Percentiles rank a stretch among this genome's conserved stretches.
Evolutionary conservation across 2,888 invertebrate species (phyloP).

Genomic region (Anticlea derivata): DNA sequence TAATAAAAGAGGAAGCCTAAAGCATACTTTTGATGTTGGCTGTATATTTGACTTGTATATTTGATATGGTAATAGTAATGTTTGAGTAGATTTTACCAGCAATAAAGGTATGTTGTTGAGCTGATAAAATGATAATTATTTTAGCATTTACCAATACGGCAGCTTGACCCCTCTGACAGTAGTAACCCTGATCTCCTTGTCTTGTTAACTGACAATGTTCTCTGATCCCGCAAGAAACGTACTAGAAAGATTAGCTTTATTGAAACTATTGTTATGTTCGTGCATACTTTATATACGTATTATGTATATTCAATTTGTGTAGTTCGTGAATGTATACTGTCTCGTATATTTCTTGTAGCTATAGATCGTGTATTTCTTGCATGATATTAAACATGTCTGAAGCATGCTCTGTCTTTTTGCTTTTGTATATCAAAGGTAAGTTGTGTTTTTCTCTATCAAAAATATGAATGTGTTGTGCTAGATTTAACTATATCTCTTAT

Average conservation of each 20-base stretch:
- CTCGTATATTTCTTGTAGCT: slow-evolving; percentile 5
- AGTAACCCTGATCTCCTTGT: slow-evolving; percentile 55
- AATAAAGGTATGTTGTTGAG: slow-evolving; percentile 71
- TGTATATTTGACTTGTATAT: slow-evolving; percentile 35
- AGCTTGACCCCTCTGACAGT: slow-evolving; percentile 65
- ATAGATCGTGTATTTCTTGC: slow-evolving; percentile 12
- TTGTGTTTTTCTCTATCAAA: neutral
- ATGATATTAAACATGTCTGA: slow-evolving; percentile 11
- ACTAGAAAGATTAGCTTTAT: slow-evolving; percentile 32
- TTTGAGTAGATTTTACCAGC: slow-evolving; percentile 43
- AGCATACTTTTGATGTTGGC: slow-evolving; percentile 74
- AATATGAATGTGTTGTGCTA: slow-evolving; percentile 3
- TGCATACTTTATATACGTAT: neutral
- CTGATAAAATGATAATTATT: slow-evolving; percentile 61
- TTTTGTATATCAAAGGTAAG: slow-evolving; percentile 16
- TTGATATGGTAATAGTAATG: slow-evolving; percentile 19
- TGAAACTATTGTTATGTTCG: slow-evolving; percentile 19
- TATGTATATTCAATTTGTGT: slow-evolving; percentile 6
- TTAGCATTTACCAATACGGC: slow-evolving; percentile 84
- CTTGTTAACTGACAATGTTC: slow-evolving; percentile 38
- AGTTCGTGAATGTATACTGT: slow-evolving; percentile 17
- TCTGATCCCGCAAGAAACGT: slow-evolving; percentile 34
- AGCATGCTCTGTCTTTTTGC: slow-evolving; percentile 21
- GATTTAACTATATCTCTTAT: too few species aligned
- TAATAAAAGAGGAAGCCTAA: slow-evolving; percentile 50